Conservation (phyloP, 2,888 invertebrate genomes). For the Melieria crassipennis region DNA sequence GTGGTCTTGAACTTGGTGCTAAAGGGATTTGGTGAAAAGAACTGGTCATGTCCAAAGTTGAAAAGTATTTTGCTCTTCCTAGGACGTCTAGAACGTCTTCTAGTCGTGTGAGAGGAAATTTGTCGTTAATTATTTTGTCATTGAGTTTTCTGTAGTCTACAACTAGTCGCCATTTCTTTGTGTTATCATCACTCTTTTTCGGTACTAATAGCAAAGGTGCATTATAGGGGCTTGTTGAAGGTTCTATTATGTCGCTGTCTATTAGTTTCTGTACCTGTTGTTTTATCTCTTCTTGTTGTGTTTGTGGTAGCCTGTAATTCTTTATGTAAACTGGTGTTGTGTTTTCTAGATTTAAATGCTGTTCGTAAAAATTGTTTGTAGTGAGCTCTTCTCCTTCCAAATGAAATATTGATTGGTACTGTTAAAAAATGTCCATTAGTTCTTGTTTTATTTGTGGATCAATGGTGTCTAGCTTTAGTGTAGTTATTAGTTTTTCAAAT, state of each 20-base stretch:
- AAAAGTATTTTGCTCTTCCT: constrained; percentile 26
- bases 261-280: constrained; percentile 17
- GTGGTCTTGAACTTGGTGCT: constrained; percentile 11
- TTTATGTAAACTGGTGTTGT: constrained; percentile 21
- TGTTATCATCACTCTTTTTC: constrained; percentile 12
- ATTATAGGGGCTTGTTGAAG: constrained; percentile 29
- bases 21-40: constrained; percentile 27
- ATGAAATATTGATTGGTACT: constrained; percentile 24
- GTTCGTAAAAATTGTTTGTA: constrained; percentile 25
- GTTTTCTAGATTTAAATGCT: constrained; percentile 16
- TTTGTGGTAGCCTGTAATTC: constrained; percentile 26
- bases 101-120: constrained; percentile 19
- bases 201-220: constrained; percentile 27
- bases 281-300: constrained; percentile 13
- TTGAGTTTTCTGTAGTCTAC: constrained; percentile 27
- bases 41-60: constrained; percentile 27
- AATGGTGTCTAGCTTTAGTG: constrained; percentile 9
- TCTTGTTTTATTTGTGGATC: constrained; percentile 8
- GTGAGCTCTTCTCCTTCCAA: constrained; percentile 23
- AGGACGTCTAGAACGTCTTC: constrained; percentile 22
- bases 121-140: constrained; percentile 24
- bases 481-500: constrained; percentile 8
- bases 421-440: constrained; percentile 3
- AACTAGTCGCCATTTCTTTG: constrained; percentile 27
- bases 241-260: constrained; percentile 19